These are phyloP conservation scores for Drosophila ironensis DNA, from an alignment of 1,140 invertebrate genomes.

Conservation along the genomic window DNA sequence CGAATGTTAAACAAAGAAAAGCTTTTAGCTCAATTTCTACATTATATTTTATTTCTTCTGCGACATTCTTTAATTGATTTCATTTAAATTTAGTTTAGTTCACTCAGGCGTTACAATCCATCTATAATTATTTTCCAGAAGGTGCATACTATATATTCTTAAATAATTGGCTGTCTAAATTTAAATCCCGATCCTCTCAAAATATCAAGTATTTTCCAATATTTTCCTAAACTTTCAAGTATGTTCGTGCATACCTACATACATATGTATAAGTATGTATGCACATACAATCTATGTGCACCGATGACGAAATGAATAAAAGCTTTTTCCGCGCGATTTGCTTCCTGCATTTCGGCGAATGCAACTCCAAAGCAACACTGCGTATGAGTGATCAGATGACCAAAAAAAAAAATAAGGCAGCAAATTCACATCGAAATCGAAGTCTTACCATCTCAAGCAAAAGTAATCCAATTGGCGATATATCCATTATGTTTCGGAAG, in stretches of 20 bases:
- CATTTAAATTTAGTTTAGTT: not conserved
- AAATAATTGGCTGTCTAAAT: not conserved
- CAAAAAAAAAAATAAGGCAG: not conserved
- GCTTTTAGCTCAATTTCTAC: slow-evolving; percentile 16
- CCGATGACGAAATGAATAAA: slow-evolving; percentile 62
- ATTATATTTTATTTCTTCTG: slow-evolving; percentile 2
- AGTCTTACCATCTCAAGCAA: slow-evolving; percentile 67
- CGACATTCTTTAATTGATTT: not conserved
- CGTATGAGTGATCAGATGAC: slow-evolving; percentile 63
- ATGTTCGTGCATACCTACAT: not conserved
- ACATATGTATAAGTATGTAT: slow-evolving; percentile 4
- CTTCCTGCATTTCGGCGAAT: slow-evolving; percentile 55
- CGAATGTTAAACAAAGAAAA: slow-evolving; percentile 40
- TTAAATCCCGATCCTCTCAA: not conserved
- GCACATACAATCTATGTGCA: slow-evolving; percentile 26
- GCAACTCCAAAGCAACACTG: slow-evolving; percentile 57
- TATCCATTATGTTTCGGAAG: slow-evolving; percentile 68
- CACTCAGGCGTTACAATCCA: too few species aligned
- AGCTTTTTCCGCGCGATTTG: slow-evolving; percentile 46
- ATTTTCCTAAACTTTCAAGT: slow-evolving; percentile 53
- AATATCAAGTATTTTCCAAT: slow-evolving; percentile 6
- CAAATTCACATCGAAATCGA: not conserved
- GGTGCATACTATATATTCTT: not conserved
- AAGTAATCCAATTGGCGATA: slow-evolving; percentile 69
- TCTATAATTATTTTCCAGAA: not conserved